Conservation (phyloP, 2,113 vertebrate genomes). For the Stegastes partitus region DNA sequence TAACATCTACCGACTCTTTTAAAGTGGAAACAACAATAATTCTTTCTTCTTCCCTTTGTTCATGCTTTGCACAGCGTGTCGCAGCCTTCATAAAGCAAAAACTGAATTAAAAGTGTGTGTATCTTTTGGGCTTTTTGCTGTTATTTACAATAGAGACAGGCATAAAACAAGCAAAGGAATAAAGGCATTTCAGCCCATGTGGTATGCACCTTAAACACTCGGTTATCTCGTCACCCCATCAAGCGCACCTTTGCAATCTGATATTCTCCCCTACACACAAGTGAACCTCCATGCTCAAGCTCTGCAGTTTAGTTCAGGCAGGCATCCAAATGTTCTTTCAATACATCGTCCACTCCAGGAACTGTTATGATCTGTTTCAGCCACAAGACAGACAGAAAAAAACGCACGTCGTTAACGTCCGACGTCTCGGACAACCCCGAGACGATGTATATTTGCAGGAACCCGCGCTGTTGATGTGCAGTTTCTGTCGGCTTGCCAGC, state of each 20-base stretch:
- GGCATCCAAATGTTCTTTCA: conserved; percentile 2
- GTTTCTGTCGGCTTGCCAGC: conserved; percentile 30
- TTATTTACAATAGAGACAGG: too few species aligned
- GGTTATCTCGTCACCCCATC: too few species aligned
- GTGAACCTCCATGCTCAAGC: background rate
- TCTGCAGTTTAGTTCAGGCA: background rate
- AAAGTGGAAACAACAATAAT: background rate
- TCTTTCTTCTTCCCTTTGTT: background rate
- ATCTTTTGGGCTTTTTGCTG: too few species aligned
- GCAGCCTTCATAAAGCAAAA: too few species aligned
- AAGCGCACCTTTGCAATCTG: conserved; percentile 11
- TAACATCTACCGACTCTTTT: too few species aligned
- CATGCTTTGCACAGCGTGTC: background rate
- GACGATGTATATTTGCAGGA: conserved; percentile 9
- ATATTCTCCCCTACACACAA: background rate
- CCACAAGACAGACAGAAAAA: background rate
- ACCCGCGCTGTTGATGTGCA: conserved; percentile 4
- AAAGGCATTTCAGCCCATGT: background rate
- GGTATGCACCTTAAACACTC: too few species aligned
- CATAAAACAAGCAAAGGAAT: too few species aligned
- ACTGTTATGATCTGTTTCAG: background rate
- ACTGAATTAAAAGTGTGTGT: too few species aligned
- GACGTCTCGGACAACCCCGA: conserved; percentile 15
- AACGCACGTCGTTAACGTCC: background rate
- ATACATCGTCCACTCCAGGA: conserved; percentile 2